These are phyloP conservation scores for Karalla daura DNA, from an alignment of 2,797 vertebrate genomes.

Conservation along the genomic window DNA sequence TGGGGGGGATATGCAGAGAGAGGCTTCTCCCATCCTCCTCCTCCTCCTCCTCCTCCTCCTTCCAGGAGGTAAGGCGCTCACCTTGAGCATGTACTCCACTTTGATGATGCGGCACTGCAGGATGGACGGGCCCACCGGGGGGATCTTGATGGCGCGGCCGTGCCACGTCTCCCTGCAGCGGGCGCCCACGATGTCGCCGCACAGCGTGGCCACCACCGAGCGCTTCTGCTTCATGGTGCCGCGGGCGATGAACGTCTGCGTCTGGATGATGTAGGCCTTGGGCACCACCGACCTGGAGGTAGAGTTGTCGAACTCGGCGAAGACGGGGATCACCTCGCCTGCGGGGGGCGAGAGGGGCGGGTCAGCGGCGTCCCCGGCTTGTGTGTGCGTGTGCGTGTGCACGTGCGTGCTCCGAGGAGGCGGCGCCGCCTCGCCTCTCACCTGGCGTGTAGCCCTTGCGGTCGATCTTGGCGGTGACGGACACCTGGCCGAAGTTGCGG, in stretches of 20 bases:
- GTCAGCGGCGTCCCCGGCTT: too few species aligned
- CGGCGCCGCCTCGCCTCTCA: constrained; percentile 65
- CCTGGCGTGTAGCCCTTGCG: constrained; percentile 98
- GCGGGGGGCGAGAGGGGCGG: background rate
- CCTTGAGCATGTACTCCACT: constrained; percentile 94
- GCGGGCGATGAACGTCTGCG: constrained; percentile 93
- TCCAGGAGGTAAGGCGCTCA: constrained; percentile 65
- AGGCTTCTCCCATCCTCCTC: too few species aligned
- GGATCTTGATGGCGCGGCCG: constrained; percentile 92
- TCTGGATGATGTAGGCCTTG: constrained; percentile 93
- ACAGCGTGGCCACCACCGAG: constrained; percentile 89
- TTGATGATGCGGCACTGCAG: constrained; percentile 94
- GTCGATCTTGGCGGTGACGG: constrained; percentile 94
- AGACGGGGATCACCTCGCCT: constrained; percentile 97
- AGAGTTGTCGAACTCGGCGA: constrained; percentile 95
- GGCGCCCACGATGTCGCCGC: constrained; percentile 85
- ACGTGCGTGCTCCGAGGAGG: too few species aligned
- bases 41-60: too few species aligned
- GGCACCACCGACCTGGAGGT: constrained; percentile 89
- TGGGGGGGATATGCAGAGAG: too few species aligned
- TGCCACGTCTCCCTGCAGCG: constrained; percentile 90
- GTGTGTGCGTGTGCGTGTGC: too few species aligned
- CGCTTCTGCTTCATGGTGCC: constrained; percentile 95
- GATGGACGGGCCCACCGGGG: constrained; percentile 94
- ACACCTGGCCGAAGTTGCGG: constrained; percentile 92